These are phyloP conservation scores for Deilephila porcellus DNA, from an alignment of 2,888 invertebrate genomes.

Conservation along the genomic window DNA sequence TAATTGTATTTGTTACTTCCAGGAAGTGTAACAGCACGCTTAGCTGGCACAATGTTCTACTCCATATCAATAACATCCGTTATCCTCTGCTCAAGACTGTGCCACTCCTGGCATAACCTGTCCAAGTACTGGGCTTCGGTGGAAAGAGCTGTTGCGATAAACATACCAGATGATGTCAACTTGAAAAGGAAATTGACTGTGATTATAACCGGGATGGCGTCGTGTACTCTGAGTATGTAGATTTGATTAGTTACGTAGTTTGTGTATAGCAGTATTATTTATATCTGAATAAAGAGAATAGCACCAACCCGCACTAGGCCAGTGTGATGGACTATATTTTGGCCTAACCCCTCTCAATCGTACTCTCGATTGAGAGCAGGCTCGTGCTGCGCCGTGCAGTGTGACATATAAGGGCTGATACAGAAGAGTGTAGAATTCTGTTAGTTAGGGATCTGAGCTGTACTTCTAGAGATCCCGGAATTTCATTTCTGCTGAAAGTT, in stretches of 20 bases:
- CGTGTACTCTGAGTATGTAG: background rate
- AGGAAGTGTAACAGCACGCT: constrained; percentile 14
- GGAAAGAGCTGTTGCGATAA: constrained; percentile 50
- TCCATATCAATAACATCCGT: background rate
- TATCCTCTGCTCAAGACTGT: constrained; percentile 8
- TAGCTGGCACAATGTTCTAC: background rate
- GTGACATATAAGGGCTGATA: too few species aligned
- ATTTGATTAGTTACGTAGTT: background rate
- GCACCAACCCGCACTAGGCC: too few species aligned
- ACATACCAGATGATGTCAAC: constrained; percentile 50
- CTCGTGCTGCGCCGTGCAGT: too few species aligned
- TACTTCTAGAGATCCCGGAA: too few species aligned
- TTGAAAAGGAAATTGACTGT: constrained; percentile 43
- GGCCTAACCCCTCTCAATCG: too few species aligned
- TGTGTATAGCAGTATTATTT: too few species aligned
- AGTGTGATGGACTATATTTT: too few species aligned
- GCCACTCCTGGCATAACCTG: constrained; percentile 52
- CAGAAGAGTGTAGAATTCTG: too few species aligned
- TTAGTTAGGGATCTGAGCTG: too few species aligned
- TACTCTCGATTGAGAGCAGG: too few species aligned
- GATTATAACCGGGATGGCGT: background rate
- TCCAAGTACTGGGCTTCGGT: constrained; percentile 54
- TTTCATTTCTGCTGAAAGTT: too few species aligned
- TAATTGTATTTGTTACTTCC: background rate
- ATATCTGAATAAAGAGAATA: too few species aligned